Conservation (phyloP, 2,888 invertebrate genomes). For the Ochropacha duplaris region DNA sequence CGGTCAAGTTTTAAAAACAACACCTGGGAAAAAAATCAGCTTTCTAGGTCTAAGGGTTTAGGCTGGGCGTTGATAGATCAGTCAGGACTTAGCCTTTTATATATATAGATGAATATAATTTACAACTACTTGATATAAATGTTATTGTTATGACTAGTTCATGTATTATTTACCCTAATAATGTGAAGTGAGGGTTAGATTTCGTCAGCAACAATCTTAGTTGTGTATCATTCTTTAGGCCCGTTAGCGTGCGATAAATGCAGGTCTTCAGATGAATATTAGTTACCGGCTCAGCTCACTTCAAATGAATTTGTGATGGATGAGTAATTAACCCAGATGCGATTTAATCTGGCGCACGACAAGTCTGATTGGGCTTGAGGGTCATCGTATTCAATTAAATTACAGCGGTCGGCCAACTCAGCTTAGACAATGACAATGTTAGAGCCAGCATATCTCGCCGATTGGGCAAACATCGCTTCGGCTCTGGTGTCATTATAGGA, state of each 20-base stretch:
- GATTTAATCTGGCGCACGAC: conserved; percentile 1
- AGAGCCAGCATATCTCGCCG: not conserved
- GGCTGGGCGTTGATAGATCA: no score
- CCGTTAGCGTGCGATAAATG: not conserved
- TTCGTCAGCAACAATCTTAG: not conserved
- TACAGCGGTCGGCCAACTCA: not conserved
- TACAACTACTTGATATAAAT: no score
- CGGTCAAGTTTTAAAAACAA: no score
- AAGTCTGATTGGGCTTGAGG: not conserved
- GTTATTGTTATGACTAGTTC: no score
- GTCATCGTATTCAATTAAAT: not conserved
- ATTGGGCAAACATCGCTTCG: not conserved
- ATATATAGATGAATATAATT: no score
- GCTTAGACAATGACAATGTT: not conserved
- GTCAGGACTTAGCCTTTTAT: no score
- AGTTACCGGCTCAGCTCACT: not conserved
- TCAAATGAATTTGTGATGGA: not conserved
- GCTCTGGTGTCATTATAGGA: not conserved
- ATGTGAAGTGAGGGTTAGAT: no score
- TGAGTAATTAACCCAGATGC: conserved; percentile 2
- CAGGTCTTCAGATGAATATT: not conserved
- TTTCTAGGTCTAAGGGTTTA: no score
- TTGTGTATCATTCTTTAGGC: not conserved
- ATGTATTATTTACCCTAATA: no score
- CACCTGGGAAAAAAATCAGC: no score